Conservation (phyloP, 2,888 invertebrate genomes). For the Leucoptera coffeella region DNA sequence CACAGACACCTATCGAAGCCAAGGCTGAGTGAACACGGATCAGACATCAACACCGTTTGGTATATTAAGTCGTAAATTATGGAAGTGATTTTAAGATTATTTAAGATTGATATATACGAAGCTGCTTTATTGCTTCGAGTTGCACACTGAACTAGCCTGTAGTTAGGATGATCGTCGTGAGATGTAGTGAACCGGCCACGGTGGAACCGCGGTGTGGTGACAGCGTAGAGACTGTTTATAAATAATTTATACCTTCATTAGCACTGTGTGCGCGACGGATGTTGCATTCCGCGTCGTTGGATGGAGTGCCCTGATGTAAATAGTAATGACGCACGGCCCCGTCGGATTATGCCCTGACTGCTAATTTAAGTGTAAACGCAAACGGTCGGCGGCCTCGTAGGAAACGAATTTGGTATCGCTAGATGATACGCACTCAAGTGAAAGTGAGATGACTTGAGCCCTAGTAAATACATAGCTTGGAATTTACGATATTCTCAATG, state of each 20-base stretch:
- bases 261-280: too few relatives aligned
- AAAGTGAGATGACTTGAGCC: slow-evolving; percentile 31
- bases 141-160: slow-evolving; percentile 3
- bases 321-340: too few relatives aligned
- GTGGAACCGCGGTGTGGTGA: not conserved
- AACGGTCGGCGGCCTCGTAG: slow-evolving; percentile 26
- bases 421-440: slow-evolving; percentile 22
- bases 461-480: slow-evolving; percentile 48
- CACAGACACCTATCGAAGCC: slow-evolving; percentile 17
- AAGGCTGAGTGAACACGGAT: slow-evolving; percentile 22
- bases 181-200: too few relatives aligned
- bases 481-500: slow-evolving; percentile 38
- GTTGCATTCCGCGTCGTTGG: too few relatives aligned
- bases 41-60: too few relatives aligned
- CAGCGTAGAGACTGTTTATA: slow-evolving; percentile 2
- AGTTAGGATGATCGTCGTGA: too few relatives aligned
- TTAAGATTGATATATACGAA: slow-evolving; percentile 2
- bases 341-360: too few relatives aligned
- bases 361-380: slow-evolving; percentile 43
- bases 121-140: slow-evolving; percentile 3
- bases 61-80: slow-evolving; percentile 48
- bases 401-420: slow-evolving; percentile 14
- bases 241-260: too few relatives aligned
- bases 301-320: too few relatives aligned
- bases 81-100: slow-evolving; percentile 39